Percentiles rank a stretch among this genome's conserved stretches.
Conservation (phyloP, 2,888 invertebrate genomes). For the Diplolepis rosae region DNA sequence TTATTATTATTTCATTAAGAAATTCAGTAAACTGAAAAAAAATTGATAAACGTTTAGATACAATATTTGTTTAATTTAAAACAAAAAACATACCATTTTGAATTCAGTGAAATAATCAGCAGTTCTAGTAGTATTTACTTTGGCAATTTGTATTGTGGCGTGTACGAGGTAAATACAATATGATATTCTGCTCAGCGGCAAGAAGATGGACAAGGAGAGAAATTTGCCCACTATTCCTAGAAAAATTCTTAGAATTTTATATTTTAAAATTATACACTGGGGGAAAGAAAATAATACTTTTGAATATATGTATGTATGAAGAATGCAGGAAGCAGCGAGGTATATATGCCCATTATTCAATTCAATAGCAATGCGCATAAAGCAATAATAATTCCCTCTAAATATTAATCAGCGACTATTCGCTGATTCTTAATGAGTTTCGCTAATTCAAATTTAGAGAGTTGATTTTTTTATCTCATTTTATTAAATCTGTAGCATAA, state of each 20-base stretch:
- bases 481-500: no score
- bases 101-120: slow-evolving; percentile 45
- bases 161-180: slow-evolving; percentile 57
- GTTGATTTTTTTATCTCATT: no score
- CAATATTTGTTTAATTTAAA: not conserved
- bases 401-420: no score
- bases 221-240: slow-evolving; percentile 49
- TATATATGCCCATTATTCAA: not conserved
- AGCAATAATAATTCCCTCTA: not conserved
- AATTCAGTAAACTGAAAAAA: not conserved
- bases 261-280: not conserved
- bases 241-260: slow-evolving; percentile 11
- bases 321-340: not conserved
- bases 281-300: not conserved
- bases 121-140: slow-evolving; percentile 31
- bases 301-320: no score
- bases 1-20: slow-evolving; percentile 31
- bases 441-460: no score
- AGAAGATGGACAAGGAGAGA: slow-evolving; percentile 50
- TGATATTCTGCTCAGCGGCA: slow-evolving; percentile 55
- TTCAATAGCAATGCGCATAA: no score
- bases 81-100: slow-evolving; percentile 31
- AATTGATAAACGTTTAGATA: not conserved
- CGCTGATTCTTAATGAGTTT: no score
- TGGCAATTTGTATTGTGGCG: slow-evolving; percentile 43